These are phyloP conservation scores for Caenorhabditis auriculariae DNA, from an alignment of 2,888 invertebrate species.

Conservation along the genomic window DNA sequence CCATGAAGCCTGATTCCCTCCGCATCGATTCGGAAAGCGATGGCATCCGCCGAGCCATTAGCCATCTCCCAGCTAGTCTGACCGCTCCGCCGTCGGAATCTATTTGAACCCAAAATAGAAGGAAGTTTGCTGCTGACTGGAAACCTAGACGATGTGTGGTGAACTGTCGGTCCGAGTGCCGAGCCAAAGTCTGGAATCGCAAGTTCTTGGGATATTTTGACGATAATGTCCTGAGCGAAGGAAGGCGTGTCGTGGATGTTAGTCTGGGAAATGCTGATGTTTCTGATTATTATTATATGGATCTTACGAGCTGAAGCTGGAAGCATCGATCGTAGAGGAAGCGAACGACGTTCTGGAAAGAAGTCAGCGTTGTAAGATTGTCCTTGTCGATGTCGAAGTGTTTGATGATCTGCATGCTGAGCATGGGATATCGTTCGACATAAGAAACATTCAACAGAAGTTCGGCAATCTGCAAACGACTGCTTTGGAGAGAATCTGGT, in stretches of 20 bases:
- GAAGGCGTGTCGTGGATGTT: constrained; percentile 3
- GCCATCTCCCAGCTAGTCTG: constrained; percentile 94
- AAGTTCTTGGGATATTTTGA: constrained; percentile 74
- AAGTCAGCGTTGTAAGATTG: constrained; percentile 27
- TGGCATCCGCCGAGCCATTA: constrained; percentile 92
- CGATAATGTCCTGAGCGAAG: constrained; percentile 52
- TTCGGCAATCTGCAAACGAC: constrained; percentile 1
- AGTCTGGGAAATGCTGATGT: background rate
- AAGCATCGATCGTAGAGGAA: constrained; percentile 56
- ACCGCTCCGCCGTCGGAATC: constrained; percentile 85
- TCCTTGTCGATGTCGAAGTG: constrained; percentile 65
- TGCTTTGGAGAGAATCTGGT: background rate
- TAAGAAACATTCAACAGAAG: constrained; percentile 4
- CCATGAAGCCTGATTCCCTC: constrained; percentile 83
- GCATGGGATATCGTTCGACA: constrained; percentile 66
- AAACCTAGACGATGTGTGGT: constrained; percentile 74
- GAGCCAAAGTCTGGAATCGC: constrained; percentile 66
- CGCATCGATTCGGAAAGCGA: constrained; percentile 76
- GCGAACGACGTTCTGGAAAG: constrained; percentile 45
- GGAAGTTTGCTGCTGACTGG: background rate
- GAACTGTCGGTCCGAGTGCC: constrained; percentile 31
- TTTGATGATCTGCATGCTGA: constrained; percentile 80
- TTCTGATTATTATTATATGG: background rate
- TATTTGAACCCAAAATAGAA: background rate
- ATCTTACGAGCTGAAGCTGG: constrained; percentile 4